phyloP scores from a whole-genome alignment of 2,888 invertebrate species.

The Dioctria rufipes region DNA sequence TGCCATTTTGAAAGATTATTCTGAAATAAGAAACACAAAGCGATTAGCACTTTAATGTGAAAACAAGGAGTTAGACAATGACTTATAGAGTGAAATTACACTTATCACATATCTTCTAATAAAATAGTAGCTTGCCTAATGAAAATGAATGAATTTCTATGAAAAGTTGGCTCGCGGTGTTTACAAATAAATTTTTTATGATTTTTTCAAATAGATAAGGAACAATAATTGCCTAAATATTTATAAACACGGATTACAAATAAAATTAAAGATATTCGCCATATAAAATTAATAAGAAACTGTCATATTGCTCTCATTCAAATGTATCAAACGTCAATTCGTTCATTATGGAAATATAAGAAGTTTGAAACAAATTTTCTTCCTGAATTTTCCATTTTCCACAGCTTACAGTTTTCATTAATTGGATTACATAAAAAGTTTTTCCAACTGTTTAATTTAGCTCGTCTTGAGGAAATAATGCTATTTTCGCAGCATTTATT shows the following conservation, averaged over 20 bases:
- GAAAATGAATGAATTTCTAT: conserved; percentile 7
- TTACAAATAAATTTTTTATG: too few species aligned
- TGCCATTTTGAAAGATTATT: conserved; percentile 54
- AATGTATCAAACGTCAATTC: background rate
- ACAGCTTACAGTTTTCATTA: conserved; percentile 20
- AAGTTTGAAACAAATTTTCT: conserved; percentile 20
- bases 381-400: conserved; percentile 13
- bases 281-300: too few species aligned
- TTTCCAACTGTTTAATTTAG: conserved; percentile 24
- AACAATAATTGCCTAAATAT: too few species aligned
- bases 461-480: conserved; percentile 1
- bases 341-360: background rate
- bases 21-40: conserved; percentile 40
- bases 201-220: too few species aligned
- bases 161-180: too few species aligned
- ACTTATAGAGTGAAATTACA: background rate
- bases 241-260: too few species aligned
- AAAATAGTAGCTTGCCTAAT: conserved; percentile 4
- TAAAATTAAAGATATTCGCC: too few species aligned
- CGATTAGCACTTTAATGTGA: background rate
- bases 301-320: background rate
- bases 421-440: conserved; percentile 30
- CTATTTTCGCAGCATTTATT: conserved; percentile 21
- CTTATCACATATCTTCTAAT: conserved; percentile 3
- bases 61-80: background rate